Base-by-base conservation (phyloP, 1,140 invertebrate genomes). In the Sweltsa coloradensis region DNA sequence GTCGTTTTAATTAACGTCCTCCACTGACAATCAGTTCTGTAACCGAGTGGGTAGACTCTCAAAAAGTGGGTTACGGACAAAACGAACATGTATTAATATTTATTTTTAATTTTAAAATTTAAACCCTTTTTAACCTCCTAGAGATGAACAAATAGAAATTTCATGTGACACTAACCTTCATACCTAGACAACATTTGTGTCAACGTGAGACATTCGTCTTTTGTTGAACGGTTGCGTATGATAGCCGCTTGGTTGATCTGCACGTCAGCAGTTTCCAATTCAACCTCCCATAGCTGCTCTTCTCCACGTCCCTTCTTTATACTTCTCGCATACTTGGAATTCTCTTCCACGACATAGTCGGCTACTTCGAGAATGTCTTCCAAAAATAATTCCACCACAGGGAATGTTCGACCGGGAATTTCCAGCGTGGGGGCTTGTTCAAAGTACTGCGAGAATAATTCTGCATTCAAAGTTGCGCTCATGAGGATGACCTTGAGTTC, bases 381-480 rank as follows among this genome's bases (percentile, higher is more conserved):
- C 7, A 89, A 66, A 57, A 84, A 87, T 29, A 79, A 66, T 63
- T 88, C 82, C 56, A 85, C 70, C 0, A 91, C 87, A 2, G 86
- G 84, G 60, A 79, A 90, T 1, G 85, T 90, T 56, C 81, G 71
- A 60, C 84, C 84, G 36, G 82, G 82, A 55, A 88, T 85, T 57
- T 81, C 72, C 44, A 87, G 59, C 24, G 83, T 64, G 7, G 84
- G 83, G 25, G 77, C 72, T 26, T 71, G 66, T 5, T 69, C 72
- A 62, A 90, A 92, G 62, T 90, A 91, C 39, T 77, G 59, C 0
- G 83, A 85, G 56, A 91, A 89, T 42, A 84, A 62, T 14, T 81
- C 67, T 5, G 84, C 78, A 64, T 90, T 89, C 46, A 91, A 57
- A 0, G 89, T 91, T 1, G 88, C 88, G 61, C 85, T 90, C 87